A percentile compares a stretch with the other conserved stretches of the same genome.
Conservation (phyloP, 2,113 vertebrate genomes). For the Ellobius talpinus region DNA sequence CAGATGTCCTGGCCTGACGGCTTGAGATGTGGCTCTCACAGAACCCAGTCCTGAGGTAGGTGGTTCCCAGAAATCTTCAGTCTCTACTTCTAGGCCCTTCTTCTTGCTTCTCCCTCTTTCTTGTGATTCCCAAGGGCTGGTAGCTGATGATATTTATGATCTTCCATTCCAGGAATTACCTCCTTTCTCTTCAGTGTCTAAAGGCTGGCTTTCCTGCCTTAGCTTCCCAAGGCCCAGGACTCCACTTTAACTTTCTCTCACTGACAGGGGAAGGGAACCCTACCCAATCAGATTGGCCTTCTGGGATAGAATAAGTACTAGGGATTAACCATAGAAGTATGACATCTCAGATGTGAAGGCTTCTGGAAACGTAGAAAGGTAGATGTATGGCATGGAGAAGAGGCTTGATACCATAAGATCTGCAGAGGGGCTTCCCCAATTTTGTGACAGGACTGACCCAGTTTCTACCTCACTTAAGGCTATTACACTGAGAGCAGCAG, state of each 20-base stretch:
- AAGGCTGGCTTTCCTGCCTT: not conserved
- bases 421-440: not conserved
- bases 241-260: not conserved
- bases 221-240: not conserved
- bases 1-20: not conserved
- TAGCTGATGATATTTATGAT: not conserved
- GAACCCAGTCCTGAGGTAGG: not conserved
- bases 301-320: not conserved
- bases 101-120: not conserved
- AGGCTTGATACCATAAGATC: not conserved
- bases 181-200: not conserved
- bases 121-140: not conserved
- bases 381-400: not conserved
- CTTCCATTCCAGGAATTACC: not conserved
- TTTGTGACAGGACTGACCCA: not conserved
- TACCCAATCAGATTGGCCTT: not conserved
- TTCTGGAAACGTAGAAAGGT: not conserved
- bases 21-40: not conserved
- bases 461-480: not conserved
- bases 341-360: not conserved
- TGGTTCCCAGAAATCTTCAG: too few relatives aligned
- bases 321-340: not conserved
- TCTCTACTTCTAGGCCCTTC: not conserved
- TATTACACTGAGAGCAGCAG: not conserved
- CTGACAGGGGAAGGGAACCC: not conserved